Conservation (phyloP, 2,888 invertebrate species). For the Psylliodes chrysocephalus region DNA sequence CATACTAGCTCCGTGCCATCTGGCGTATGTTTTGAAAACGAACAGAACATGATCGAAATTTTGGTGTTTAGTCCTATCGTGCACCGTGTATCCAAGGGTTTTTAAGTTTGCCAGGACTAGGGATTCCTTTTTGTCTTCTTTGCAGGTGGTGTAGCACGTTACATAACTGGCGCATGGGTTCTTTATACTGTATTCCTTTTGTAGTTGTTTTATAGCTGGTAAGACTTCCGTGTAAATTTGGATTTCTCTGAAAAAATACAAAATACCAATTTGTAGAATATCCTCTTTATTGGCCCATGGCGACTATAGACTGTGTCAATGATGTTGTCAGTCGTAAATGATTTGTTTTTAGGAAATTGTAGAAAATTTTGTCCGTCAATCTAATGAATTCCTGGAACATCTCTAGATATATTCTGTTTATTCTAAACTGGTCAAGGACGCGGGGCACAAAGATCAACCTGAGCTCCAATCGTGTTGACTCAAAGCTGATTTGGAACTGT, state of each 20-base stretch:
- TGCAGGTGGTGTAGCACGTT: slow-evolving; percentile 48
- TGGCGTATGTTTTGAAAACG: slow-evolving; percentile 46
- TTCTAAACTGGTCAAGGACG: too few species aligned
- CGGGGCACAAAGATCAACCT: too few species aligned
- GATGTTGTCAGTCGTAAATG: too few species aligned
- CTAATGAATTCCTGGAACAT: too few species aligned
- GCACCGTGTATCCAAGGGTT: slow-evolving; percentile 46
- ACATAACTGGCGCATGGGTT: slow-evolving; percentile 42
- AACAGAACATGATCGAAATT: slow-evolving; percentile 51
- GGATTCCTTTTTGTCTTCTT: slow-evolving; percentile 47
- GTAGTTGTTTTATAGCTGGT: slow-evolving; percentile 45
- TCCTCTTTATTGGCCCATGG: too few species aligned
- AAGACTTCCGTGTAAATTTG: slow-evolving; percentile 48
- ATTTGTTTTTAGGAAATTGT: too few species aligned
- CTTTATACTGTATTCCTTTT: slow-evolving; percentile 34
- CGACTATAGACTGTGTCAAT: too few species aligned
- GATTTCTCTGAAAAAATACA: slow-evolving; percentile 43
- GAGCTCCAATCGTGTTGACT: too few species aligned
- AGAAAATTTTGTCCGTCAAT: too few species aligned
- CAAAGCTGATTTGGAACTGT: too few species aligned
- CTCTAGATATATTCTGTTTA: too few species aligned
- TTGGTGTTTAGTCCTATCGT: slow-evolving; percentile 49
- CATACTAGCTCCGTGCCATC: slow-evolving; percentile 49
- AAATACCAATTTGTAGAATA: too few species aligned
- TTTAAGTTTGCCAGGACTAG: slow-evolving; percentile 52